A percentile compares a stretch with the other conserved stretches of the same genome.
Evolutionary conservation across 2,888 invertebrate genomes (phyloP).

Genomic region (Corbicula japonica): DNA sequence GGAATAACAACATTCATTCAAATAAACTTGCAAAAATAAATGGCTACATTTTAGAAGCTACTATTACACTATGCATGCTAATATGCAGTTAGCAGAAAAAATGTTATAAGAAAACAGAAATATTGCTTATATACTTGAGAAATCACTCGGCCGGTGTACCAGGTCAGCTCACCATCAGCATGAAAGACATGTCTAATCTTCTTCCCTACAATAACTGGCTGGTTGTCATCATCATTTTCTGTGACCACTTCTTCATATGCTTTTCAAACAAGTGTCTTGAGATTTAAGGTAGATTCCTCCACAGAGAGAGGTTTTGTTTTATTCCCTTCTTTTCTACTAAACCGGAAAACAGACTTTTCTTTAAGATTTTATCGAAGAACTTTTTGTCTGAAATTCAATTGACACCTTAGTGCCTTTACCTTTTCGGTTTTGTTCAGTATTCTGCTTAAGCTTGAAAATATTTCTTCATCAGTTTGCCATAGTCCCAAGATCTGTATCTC

Average conservation of each 20-base stretch:
- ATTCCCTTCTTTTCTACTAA: neutral
- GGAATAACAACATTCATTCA: too few relatives aligned
- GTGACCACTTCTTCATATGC: neutral
- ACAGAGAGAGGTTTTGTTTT: neutral
- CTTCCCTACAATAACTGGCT: neutral
- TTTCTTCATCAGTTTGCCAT: neutral
- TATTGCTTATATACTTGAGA: neutral
- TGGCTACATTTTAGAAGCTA: too few relatives aligned
- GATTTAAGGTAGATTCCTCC: neutral
- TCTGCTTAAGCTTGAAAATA: neutral
- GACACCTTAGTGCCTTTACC: neutral
- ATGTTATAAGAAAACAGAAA: too few relatives aligned
- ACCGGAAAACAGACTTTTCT: neutral
- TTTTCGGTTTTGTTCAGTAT: neutral
- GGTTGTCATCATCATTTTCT: neutral
- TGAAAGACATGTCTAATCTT: constrained; percentile 1
- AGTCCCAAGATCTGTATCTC: neutral
- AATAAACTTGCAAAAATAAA: too few relatives aligned
- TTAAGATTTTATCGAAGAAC: neutral
- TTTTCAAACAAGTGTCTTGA: neutral
- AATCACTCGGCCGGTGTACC: constrained; percentile 1
- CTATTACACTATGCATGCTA: too few relatives aligned
- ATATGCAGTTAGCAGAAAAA: too few relatives aligned
- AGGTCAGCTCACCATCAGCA: neutral
- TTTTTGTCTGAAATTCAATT: neutral